Base-by-base conservation (phyloP, 2,888 invertebrate species). In the Amphimallon solstitiale region DNA sequence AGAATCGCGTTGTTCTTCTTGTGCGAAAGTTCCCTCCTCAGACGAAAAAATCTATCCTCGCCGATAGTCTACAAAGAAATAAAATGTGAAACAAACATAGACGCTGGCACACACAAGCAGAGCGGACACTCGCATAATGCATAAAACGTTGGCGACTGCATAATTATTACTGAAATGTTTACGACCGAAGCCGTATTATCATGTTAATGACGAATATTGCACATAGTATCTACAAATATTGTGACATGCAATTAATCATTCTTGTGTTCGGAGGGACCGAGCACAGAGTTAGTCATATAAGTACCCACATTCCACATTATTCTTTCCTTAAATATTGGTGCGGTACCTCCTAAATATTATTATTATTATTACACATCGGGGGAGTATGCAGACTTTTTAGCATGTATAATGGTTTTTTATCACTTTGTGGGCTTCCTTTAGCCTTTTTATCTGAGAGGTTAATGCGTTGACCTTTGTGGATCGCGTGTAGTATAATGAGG, bases 91-190 rank as follows among this genome's bases (percentile, higher is more conserved):
- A 40, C 45, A 34, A 38, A 49, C 14, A 51, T 34, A 45, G 29
- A 54, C 54, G 40, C 38, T 12, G 38, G 9, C n/a, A 54, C 19
- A n/a, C n/a, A 38, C 21, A 12, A 19, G 37, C 9, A 14, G 10
- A 46, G 19, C 15, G 19, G 10, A 17, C 23, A 21, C 48, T 12
- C 14, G 21, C 48, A 12, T 9, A 21, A 3, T n/a, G 21, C 21
- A 46, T 21, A 40, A 59, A 59, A 59, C 56, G 56, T 29, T 45
- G 43, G 56, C 56, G 56, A 43, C 43, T 45, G 56, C 64, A 64
- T 64, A 64, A 63, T 54, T 63, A 63, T 54, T 63, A 49, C 49
- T 51, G 63, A 51, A 63, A 63, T 63, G 52, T 63, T 63, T 63
- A 63, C 45, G 51, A 51, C 29, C 54, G 34, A 29, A 9, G 45